phyloP scores from a whole-genome alignment of 2,888 invertebrate genomes.

The Sinopyrophorus schimmeli region DNA sequence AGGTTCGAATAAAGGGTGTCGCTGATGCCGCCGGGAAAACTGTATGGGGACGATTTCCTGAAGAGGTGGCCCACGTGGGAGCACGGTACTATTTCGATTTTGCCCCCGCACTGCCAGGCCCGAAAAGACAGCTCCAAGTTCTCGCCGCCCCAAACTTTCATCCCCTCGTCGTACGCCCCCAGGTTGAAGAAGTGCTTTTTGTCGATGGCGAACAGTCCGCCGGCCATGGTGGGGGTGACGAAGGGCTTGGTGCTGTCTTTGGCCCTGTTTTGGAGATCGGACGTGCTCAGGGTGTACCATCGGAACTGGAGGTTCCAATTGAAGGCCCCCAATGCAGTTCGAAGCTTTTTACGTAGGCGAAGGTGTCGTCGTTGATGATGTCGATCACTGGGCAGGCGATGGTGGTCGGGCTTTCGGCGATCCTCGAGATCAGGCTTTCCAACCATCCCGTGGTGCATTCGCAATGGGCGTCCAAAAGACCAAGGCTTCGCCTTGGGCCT shows the following conservation, averaged over 20 bases:
- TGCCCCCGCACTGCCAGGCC: slow-evolving; percentile 94
- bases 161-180: slow-evolving; percentile 73
- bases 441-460: slow-evolving; percentile 81
- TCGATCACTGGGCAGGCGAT: slow-evolving; percentile 87
- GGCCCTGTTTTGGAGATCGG: slow-evolving; percentile 65
- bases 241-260: slow-evolving; percentile 70
- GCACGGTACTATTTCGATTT: slow-evolving; percentile 88
- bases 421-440: slow-evolving; percentile 61
- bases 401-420: slow-evolving; percentile 62
- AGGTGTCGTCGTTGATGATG: slow-evolving; percentile 93
- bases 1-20: slow-evolving; percentile 89
- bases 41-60: slow-evolving; percentile 90
- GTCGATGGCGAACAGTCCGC: slow-evolving; percentile 89
- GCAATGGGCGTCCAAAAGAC: slow-evolving; percentile 95
- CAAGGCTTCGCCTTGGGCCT: slow-evolving; percentile 74
- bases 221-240: slow-evolving; percentile 90
- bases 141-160: slow-evolving; percentile 97
- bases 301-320: slow-evolving; percentile 94
- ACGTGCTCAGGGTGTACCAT: slow-evolving; percentile 76
- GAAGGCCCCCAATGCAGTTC: slow-evolving; percentile 98
- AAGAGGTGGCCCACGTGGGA: slow-evolving; percentile 94
- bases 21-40: slow-evolving; percentile 89
- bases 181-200: slow-evolving; percentile 83
- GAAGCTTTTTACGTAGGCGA: slow-evolving; percentile 92
- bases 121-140: slow-evolving; percentile 96